Percentiles rank a stretch among this genome's conserved stretches.
Evolutionary conservation across 2,797 vertebrate species (phyloP).

Genomic region (Chlorospingus flavigularis): DNA sequence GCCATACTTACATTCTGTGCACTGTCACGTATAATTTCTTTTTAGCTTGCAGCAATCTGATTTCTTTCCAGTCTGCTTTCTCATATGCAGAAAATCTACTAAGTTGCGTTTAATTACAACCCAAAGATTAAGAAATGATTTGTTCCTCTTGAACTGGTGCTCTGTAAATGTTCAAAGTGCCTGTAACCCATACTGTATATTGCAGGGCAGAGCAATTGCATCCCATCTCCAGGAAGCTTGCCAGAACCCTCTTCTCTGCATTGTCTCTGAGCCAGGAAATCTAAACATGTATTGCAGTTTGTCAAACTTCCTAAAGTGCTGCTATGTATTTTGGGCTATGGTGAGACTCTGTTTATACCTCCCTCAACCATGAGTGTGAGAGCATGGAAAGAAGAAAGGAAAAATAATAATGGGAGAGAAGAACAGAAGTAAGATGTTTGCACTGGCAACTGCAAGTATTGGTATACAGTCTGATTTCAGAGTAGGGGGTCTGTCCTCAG

Average conservation of each 20-base stretch:
- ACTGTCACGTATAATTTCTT: neutral
- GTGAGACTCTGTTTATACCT: constrained; percentile 21
- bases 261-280: constrained; percentile 62
- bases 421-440: neutral
- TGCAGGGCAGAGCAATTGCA: constrained; percentile 34
- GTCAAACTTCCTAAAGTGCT: constrained; percentile 69
- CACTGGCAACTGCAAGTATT: neutral
- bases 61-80: neutral
- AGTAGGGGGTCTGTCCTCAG: neutral
- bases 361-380: neutral
- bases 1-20: neutral
- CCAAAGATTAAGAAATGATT: constrained; percentile 31
- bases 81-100: neutral
- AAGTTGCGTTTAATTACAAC: constrained; percentile 22
- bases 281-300: constrained; percentile 67
- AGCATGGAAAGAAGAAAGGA: constrained; percentile 1
- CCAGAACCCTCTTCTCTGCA: constrained; percentile 63
- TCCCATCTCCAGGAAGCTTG: constrained; percentile 44
- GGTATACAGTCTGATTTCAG: neutral
- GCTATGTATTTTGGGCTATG: constrained; percentile 58
- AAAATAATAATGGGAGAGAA: neutral
- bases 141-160: neutral
- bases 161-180: constrained; percentile 55
- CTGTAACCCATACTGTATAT: constrained; percentile 4
- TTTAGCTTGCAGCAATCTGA: neutral